Evolutionary conservation across 1,140 invertebrate species (phyloP), one percentile per base, ranked within the genome.

Genomic region (Zaprionus ghesquierei): DNA sequence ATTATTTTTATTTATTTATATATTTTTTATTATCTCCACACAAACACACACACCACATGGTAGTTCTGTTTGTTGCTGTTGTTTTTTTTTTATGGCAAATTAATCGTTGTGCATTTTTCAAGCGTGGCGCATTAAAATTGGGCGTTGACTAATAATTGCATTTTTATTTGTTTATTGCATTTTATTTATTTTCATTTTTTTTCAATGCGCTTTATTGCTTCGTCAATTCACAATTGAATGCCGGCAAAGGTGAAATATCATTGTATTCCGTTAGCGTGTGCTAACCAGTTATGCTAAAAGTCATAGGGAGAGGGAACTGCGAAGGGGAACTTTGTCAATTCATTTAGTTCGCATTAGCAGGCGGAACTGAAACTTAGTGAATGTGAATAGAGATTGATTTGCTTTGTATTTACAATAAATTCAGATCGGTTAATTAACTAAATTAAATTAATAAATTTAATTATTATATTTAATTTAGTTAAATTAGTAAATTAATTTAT

Each of bases 121-220:
- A 65, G 46, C 65, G 51, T 33, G 58, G 18, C 50, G 55, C 54
- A 70, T 72, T 66, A 61, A 65, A 76, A 76, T 73, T 76, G 74
- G 74, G 74, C 74, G 74, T 76, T 68, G 74, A 68, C 69, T 76
- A 63, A 66, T 73, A 76, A 73, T 58, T 76, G 55, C 29, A 56
- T 56, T 76, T 73, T 68, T 62, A 68, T 73, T 66, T 56, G 72
- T 73, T 68, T 62, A 68, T 73, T 61, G 60, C 20, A 71, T 55
- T 75, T 56, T 2, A 60, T 64, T 60, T 41, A 15, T 41, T 15
- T 41, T 15, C 35, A 41, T 41, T 41, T 41, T 8, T 41, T 15
- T 41, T 15, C 35, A 41, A 15, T 41, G 15, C 5, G 35, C n/a
- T 41, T 59, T 64, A 59, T 65, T 56, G 35, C 27, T 20, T 44